Conservation (phyloP, 2,113 vertebrate genomes). For the Cavia porcellus region DNA sequence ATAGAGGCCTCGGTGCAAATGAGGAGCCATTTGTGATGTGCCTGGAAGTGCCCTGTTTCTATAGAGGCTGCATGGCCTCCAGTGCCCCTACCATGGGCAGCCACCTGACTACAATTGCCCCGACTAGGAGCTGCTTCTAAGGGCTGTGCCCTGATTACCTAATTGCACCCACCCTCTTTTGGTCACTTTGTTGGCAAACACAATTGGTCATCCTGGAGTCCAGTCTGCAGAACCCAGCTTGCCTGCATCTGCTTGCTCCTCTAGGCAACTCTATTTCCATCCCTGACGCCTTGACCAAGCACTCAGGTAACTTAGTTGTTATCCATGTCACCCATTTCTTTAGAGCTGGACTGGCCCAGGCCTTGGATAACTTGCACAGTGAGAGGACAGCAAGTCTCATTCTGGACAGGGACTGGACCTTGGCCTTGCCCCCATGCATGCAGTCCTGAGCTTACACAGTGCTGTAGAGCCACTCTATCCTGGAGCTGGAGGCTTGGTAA, state of each 20-base stretch:
- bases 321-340: background rate
- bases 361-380: background rate
- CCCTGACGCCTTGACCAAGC: background rate
- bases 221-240: background rate
- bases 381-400: background rate
- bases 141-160: background rate
- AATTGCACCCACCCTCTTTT: background rate
- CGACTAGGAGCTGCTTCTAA: background rate
- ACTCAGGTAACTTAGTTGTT: background rate
- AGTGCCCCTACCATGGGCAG: background rate
- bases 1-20: background rate
- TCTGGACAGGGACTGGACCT: background rate
- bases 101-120: background rate
- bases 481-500: background rate
- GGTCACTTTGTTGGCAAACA: background rate
- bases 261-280: background rate
- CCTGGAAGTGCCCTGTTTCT: background rate
- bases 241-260: background rate
- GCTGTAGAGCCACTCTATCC: background rate
- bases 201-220: no score
- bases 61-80: background rate
- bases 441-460: background rate
- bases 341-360: background rate
- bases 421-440: background rate
- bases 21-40: background rate